Conservation (phyloP, 2,797 vertebrate genomes). For the Geotrypetes seraphini region DNA sequence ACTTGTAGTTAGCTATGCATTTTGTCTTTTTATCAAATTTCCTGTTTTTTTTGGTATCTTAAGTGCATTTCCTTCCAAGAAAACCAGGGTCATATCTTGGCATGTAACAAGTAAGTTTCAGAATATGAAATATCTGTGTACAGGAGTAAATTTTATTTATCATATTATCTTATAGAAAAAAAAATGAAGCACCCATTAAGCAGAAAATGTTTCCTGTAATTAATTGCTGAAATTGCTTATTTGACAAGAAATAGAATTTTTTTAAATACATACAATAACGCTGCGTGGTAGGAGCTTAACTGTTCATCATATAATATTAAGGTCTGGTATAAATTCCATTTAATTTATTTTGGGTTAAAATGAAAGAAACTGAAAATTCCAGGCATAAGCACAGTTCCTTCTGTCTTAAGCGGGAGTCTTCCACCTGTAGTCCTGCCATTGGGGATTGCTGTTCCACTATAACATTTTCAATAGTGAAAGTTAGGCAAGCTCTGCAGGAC, state of each 20-base stretch:
- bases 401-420: too few relatives aligned
- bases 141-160: slow-evolving; percentile 64
- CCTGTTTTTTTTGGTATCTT: too few relatives aligned
- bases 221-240: slow-evolving; percentile 47
- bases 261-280: slow-evolving; percentile 15
- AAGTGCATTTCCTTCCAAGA: slow-evolving; percentile 33
- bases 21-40: slow-evolving; percentile 49
- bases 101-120: slow-evolving; percentile 50
- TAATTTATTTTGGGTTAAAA: slow-evolving; percentile 14
- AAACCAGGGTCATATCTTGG: slow-evolving; percentile 43
- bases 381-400: too few relatives aligned
- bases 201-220: slow-evolving; percentile 30
- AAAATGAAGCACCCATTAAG: slow-evolving; percentile 38
- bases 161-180: slow-evolving; percentile 39
- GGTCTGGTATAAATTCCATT: slow-evolving; percentile 15
- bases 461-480: too few relatives aligned
- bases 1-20: slow-evolving; percentile 55
- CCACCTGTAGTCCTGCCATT: too few relatives aligned
- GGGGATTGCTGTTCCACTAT: too few relatives aligned
- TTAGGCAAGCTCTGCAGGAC: too few relatives aligned
- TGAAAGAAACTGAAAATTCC: slow-evolving; percentile 23
- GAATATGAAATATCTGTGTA: slow-evolving; percentile 59
- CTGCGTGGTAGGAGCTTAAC: slow-evolving; percentile 24
- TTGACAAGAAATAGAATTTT: slow-evolving; percentile 28
- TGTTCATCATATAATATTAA: slow-evolving; percentile 6